phyloP scores from a whole-genome alignment of 2,113 vertebrate species.

The Tylochromis polylepis region DNA sequence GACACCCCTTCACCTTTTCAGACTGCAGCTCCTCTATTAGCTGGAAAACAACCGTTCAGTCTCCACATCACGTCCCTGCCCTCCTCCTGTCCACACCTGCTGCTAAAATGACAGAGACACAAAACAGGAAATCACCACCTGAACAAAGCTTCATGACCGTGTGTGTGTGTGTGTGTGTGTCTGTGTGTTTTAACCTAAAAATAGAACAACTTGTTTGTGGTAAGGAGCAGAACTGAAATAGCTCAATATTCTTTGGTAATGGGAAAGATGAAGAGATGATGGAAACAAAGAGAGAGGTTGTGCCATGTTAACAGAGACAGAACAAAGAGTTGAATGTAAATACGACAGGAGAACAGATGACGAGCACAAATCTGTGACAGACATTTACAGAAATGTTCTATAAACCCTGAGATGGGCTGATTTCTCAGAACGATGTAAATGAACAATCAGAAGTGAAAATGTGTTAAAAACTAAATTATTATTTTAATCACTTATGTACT shows the following conservation, averaged over 20 bases:
- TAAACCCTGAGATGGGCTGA: background rate
- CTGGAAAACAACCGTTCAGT: background rate
- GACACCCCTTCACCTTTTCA: constrained; percentile 15
- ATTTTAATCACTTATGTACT: background rate
- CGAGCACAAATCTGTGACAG: background rate
- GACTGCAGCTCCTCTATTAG: background rate
- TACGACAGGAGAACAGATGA: background rate
- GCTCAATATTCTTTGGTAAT: background rate
- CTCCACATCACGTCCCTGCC: background rate
- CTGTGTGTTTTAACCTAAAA: background rate
- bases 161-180: background rate
- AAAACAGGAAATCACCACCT: background rate
- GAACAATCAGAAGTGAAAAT: background rate
- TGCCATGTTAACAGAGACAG: background rate
- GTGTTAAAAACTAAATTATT: background rate
- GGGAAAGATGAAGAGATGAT: background rate
- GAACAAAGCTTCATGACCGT: background rate
- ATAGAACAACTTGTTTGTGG: background rate
- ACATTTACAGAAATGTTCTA: background rate
- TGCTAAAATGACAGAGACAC: background rate
- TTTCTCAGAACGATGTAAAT: background rate
- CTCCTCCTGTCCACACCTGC: background rate
- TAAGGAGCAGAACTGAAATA: background rate
- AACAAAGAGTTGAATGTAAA: background rate
- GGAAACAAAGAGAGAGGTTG: background rate